A percentile compares a stretch with the other conserved stretches of the same genome.
Evolutionary conservation across 1,140 invertebrate genomes (phyloP).

Genomic region (Drosophila nebulosa): DNA sequence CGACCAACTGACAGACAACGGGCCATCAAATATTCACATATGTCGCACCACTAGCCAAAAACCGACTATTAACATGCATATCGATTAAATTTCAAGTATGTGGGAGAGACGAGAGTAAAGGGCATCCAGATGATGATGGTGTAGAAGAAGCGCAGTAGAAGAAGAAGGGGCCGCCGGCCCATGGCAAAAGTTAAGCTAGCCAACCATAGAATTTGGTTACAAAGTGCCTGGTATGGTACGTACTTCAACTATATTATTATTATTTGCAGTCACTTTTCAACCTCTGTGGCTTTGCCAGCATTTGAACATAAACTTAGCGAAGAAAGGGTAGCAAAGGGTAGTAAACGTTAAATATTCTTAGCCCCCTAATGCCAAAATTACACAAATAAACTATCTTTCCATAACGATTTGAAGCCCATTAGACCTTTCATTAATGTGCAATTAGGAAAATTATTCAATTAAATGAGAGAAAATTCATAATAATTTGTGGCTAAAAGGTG

Average conservation of each 20-base stretch:
- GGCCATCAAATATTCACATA: constrained; percentile 65
- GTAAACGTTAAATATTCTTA: neutral
- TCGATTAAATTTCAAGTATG: constrained; percentile 52
- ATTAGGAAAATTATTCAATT: neutral
- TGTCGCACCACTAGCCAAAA: constrained; percentile 26
- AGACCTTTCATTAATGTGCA: neutral
- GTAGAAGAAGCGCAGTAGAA: neutral
- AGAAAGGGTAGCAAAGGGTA: constrained; percentile 1
- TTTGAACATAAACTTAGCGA: constrained; percentile 47
- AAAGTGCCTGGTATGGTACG: constrained; percentile 10
- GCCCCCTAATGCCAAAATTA: neutral
- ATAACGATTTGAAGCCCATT: too few species aligned
- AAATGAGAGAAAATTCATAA: neutral
- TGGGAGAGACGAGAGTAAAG: neutral
- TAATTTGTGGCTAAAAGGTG: neutral
- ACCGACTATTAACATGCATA: constrained; percentile 52
- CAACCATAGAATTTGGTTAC: constrained; percentile 53
- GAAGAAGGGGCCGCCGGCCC: neutral
- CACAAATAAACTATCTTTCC: too few species aligned
- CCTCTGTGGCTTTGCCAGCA: constrained; percentile 24
- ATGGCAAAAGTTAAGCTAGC: constrained; percentile 43
- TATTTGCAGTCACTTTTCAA: constrained; percentile 43
- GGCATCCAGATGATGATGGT: neutral
- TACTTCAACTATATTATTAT: constrained; percentile 50
- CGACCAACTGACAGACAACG: neutral